Evolutionary conservation across 1,140 invertebrate genomes (phyloP).

Genomic region (Pteromalus puparum): DNA sequence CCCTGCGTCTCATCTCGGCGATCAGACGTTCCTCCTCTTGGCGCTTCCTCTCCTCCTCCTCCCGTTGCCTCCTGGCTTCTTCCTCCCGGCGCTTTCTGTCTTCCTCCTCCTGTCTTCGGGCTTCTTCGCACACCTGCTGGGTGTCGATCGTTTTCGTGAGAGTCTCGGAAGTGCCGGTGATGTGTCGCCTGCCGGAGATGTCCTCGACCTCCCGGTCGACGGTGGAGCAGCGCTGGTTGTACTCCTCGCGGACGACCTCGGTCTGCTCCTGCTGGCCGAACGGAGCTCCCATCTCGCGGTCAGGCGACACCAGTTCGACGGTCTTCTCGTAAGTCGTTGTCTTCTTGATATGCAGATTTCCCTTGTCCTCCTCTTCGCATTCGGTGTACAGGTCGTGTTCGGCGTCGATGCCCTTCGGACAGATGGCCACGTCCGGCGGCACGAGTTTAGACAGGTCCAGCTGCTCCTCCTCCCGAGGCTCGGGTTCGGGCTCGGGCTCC

Average conservation of each 20-base stretch:
- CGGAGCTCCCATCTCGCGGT: slow-evolving; percentile 54
- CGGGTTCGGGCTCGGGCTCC: slow-evolving; percentile 51
- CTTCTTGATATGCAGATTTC: slow-evolving; percentile 69
- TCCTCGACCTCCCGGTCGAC: slow-evolving; percentile 61
- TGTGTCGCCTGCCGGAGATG: slow-evolving; percentile 56
- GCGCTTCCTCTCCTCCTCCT: slow-evolving; percentile 60
- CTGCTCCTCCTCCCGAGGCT: slow-evolving; percentile 58
- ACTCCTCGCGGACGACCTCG: slow-evolving; percentile 32
- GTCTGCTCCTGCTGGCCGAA: slow-evolving; percentile 32
- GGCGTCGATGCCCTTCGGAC: slow-evolving; percentile 66
- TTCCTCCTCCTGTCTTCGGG: slow-evolving; percentile 64
- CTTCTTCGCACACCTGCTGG: slow-evolving; percentile 66
- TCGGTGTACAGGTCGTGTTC: slow-evolving; percentile 72
- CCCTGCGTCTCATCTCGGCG: slow-evolving; percentile 57
- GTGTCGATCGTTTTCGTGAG: slow-evolving; percentile 69
- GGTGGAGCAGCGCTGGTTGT: slow-evolving; percentile 50
- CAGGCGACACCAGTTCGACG: slow-evolving; percentile 63
- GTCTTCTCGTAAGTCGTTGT: slow-evolving; percentile 72
- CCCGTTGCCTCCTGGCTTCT: slow-evolving; percentile 60
- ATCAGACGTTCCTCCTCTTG: slow-evolving; percentile 61
- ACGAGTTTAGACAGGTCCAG: slow-evolving; percentile 65
- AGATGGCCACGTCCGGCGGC: slow-evolving; percentile 63
- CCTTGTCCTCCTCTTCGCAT: slow-evolving; percentile 68
- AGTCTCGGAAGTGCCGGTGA: slow-evolving; percentile 61
- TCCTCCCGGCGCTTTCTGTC: slow-evolving; percentile 61